Percentiles rank a stretch among this genome's conserved stretches.
These are phyloP conservation scores for Panulirus ornatus DNA, from an alignment of 1,140 invertebrate genomes.

Conservation along the genomic window DNA sequence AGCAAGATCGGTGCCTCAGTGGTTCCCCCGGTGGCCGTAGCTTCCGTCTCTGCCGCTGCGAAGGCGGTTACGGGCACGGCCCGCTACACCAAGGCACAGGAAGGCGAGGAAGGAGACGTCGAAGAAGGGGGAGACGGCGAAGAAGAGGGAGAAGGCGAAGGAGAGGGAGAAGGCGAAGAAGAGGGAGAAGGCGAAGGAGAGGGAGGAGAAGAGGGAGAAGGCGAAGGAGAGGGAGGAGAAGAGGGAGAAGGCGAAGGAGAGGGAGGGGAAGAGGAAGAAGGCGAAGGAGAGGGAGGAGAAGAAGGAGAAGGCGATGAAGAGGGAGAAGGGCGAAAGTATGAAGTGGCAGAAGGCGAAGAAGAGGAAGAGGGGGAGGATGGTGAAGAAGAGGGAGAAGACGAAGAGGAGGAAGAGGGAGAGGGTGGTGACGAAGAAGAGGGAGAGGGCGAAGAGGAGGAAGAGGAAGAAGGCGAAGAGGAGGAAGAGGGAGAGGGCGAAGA, in stretches of 20 bases:
- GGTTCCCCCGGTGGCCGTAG: neutral
- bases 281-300: neutral
- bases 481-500: neutral
- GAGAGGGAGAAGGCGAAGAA: slow-evolving; percentile 14
- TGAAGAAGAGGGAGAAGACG: neutral
- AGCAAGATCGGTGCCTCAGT: neutral
- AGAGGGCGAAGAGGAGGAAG: neutral
- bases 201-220: neutral
- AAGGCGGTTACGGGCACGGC: neutral
- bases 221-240: neutral
- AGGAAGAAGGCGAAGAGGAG: neutral
- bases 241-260: neutral
- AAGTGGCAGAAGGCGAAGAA: neutral
- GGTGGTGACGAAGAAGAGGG: neutral
- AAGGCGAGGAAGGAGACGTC: neutral
- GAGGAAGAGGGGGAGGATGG: neutral
- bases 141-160: slow-evolving; percentile 15
- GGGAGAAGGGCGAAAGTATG: neutral
- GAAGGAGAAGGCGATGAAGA: neutral
- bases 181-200: slow-evolving; percentile 25
- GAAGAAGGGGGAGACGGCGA: slow-evolving; percentile 7
- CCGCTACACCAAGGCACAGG: neutral
- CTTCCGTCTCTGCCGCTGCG: neutral
- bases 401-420: neutral
- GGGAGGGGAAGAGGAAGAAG: neutral